phyloP scores from a whole-genome alignment of 2,113 vertebrate genomes.

The Pimephales promelas region DNA sequence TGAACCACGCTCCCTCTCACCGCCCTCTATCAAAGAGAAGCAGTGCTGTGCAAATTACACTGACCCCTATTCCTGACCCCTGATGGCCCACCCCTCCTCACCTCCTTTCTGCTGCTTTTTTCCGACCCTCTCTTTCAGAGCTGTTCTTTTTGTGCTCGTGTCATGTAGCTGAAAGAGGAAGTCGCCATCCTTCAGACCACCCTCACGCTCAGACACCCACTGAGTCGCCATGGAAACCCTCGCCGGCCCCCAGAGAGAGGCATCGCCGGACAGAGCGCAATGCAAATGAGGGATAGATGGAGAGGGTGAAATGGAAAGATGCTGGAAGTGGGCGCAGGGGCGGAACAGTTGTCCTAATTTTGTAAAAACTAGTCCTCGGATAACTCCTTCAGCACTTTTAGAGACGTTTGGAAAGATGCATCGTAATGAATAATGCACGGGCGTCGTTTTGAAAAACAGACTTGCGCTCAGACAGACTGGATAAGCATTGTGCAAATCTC shows the following conservation, averaged over 20 bases:
- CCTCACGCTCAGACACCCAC: slow-evolving; percentile 53
- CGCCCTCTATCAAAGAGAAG: slow-evolving; percentile 49
- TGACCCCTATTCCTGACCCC: slow-evolving; percentile 54
- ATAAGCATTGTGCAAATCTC: slow-evolving; percentile 8
- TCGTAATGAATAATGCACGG: not conserved
- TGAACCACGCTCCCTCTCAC: slow-evolving; percentile 53
- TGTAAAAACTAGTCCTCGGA: not conserved
- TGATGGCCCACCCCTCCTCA: not conserved
- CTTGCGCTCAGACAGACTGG: not conserved
- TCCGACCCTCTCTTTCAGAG: slow-evolving; percentile 50
- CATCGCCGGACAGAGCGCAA: slow-evolving; percentile 48
- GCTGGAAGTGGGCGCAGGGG: not conserved
- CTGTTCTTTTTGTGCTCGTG: slow-evolving; percentile 60
- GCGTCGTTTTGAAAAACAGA: not conserved
- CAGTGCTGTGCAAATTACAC: slow-evolving; percentile 60
- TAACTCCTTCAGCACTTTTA: slow-evolving; percentile 25
- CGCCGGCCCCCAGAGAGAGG: slow-evolving; percentile 24
- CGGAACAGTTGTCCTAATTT: slow-evolving; percentile 23
- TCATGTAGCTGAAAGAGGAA: slow-evolving; percentile 63
- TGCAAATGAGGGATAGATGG: slow-evolving; percentile 27
- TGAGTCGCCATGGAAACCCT: slow-evolving; percentile 56
- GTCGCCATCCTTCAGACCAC: slow-evolving; percentile 62
- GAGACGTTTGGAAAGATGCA: not conserved
- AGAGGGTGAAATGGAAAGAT: not conserved
- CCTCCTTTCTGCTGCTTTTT: slow-evolving; percentile 30